phyloP scores from a whole-genome alignment of 2,797 vertebrate genomes.

The Aotus griseimembra region DNA sequence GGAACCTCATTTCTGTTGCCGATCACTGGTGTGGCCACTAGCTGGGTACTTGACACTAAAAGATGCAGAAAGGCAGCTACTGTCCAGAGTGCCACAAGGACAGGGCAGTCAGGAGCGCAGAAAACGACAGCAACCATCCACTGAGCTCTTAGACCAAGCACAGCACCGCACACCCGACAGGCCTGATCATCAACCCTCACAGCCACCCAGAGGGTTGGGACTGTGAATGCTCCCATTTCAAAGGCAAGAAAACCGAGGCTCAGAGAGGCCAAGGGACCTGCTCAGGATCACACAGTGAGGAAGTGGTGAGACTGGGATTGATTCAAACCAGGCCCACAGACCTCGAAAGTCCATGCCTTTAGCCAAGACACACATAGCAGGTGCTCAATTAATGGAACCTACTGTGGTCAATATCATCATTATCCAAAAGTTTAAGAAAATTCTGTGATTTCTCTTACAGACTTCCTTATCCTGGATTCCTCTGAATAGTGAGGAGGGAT shows the following conservation, averaged over 20 bases:
- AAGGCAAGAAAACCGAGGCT: neutral
- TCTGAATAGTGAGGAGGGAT: neutral
- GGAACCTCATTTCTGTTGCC: neutral
- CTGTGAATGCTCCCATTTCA: neutral
- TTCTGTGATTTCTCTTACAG: fast-evolving
- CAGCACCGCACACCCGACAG: fast-evolving
- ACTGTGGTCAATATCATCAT: neutral
- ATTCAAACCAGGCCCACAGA: neutral
- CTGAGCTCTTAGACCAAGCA: neutral
- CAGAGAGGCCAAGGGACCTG: neutral
- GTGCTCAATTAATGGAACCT: neutral
- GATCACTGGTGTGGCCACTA: fast-evolving
- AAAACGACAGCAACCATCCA: fast-evolving
- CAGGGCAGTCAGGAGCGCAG: fast-evolving
- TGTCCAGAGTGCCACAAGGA: neutral
- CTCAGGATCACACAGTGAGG: neutral
- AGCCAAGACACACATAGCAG: neutral
- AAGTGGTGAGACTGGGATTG: neutral
- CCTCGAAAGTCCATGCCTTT: neutral
- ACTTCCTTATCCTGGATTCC: neutral
- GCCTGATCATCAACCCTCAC: neutral
- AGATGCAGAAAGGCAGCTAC: neutral
- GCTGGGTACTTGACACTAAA: fast-evolving
- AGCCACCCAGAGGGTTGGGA: fast-evolving
- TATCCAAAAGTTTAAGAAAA: neutral